phyloP scores from a whole-genome alignment of 2,113 vertebrate species.

The Daboia siamensis region DNA sequence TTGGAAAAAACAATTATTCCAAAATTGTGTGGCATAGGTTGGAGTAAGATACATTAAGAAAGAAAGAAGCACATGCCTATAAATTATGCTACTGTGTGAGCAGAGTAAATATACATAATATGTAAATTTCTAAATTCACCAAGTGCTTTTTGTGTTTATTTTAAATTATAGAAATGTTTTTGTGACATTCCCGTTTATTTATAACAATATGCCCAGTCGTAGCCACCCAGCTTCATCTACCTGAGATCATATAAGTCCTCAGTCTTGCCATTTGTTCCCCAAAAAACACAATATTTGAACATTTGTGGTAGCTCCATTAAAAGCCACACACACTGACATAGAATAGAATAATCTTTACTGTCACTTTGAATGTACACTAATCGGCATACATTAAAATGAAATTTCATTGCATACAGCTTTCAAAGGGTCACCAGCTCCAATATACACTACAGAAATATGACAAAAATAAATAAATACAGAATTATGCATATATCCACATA shows the following conservation, averaged over 20 bases:
- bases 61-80: background rate
- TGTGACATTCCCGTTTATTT: background rate
- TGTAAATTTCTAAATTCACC: background rate
- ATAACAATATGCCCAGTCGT: background rate
- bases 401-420: too few species aligned
- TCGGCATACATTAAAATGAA: too few species aligned
- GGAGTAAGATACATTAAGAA: background rate
- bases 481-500: too few species aligned
- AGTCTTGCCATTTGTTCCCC: background rate
- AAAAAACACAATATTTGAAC: background rate
- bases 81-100: background rate
- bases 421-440: too few species aligned
- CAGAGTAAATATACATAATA: background rate
- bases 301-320: background rate
- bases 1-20: background rate
- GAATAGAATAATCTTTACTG: too few species aligned
- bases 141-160: background rate
- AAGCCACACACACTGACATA: background rate
- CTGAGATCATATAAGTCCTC: background rate
- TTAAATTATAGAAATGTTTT: background rate
- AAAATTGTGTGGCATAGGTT: background rate
- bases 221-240: background rate
- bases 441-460: too few species aligned
- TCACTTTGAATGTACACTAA: too few species aligned
- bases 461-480: too few species aligned